Percentiles rank a stretch among this genome's conserved stretches.
Conservation (phyloP, 2,113 vertebrate species). For the Chroicocephalus ridibundus region DNA sequence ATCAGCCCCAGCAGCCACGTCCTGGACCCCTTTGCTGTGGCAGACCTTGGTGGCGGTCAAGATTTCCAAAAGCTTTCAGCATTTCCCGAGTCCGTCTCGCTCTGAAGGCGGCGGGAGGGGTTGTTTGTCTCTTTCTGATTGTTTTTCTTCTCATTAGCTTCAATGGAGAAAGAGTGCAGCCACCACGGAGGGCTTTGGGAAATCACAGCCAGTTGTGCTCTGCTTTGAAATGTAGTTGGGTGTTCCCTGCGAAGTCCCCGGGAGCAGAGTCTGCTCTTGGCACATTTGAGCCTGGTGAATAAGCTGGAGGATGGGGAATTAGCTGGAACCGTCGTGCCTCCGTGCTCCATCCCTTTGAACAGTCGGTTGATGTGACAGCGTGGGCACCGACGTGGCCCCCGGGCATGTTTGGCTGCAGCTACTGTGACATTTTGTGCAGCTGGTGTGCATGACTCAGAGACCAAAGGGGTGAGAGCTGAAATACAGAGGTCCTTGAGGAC, state of each 20-base stretch:
- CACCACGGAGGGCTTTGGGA: not conserved
- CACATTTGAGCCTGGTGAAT: not conserved
- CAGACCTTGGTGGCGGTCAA: not conserved
- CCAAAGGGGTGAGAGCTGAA: not conserved
- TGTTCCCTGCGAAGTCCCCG: not conserved
- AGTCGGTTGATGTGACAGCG: not conserved
- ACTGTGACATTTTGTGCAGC: not conserved
- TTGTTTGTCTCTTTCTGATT: not conserved
- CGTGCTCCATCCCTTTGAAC: not conserved
- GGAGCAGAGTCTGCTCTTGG: not conserved
- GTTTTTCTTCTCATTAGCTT: not conserved
- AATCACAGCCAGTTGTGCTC: not conserved
- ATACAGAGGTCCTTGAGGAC: not conserved
- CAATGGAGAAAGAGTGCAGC: not conserved
- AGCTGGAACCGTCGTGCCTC: not conserved
- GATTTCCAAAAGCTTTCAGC: not conserved
- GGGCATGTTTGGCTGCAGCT: not conserved
- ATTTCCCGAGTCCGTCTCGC: rapidly evolving
- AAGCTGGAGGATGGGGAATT: not conserved
- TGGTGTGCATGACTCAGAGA: not conserved
- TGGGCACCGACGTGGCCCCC: not conserved
- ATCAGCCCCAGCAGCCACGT: not conserved
- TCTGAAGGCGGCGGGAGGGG: not conserved
- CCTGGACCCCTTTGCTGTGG: rapidly evolving
- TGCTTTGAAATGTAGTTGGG: not conserved